A percentile compares a stretch with the other conserved stretches of the same genome.
phyloP scores from a whole-genome alignment of 2,888 invertebrate species.

The Pachliopta kotzebuea region DNA sequence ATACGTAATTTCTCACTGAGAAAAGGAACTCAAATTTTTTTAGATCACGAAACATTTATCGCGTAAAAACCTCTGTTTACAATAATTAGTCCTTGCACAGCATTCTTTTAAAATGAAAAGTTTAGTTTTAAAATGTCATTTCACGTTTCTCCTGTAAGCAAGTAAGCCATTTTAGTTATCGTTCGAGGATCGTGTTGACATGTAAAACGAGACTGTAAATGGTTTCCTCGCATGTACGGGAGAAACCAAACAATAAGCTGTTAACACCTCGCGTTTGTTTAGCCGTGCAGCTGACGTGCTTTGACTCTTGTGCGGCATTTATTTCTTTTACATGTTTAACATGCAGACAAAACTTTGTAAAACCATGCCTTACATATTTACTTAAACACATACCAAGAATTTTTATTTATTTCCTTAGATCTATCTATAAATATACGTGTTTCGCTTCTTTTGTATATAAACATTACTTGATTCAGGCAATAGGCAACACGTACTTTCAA shows the following conservation, averaged over 20 bases:
- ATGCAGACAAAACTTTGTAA: neutral
- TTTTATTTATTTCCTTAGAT: too few species aligned
- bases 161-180: slow-evolving; percentile 6
- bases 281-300: slow-evolving; percentile 20
- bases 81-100: too few species aligned
- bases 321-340: slow-evolving; percentile 12
- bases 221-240: slow-evolving; percentile 31
- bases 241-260: slow-evolving; percentile 46
- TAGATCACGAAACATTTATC: too few species aligned
- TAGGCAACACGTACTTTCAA: too few species aligned
- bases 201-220: slow-evolving; percentile 23
- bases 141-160: slow-evolving; percentile 1
- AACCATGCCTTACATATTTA: neutral
- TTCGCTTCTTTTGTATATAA: too few species aligned
- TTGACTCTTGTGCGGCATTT: slow-evolving; percentile 20
- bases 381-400: neutral
- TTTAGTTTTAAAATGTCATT: neutral
- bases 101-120: too few species aligned
- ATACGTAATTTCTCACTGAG: too few species aligned
- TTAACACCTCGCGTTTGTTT: slow-evolving; percentile 45
- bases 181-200: slow-evolving; percentile 11
- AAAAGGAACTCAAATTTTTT: too few species aligned
- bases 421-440: too few species aligned
- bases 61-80: too few species aligned
- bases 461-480: too few species aligned